phyloP scores from a whole-genome alignment of 2,888 invertebrate species.

The Ormyrus labotus region DNA sequence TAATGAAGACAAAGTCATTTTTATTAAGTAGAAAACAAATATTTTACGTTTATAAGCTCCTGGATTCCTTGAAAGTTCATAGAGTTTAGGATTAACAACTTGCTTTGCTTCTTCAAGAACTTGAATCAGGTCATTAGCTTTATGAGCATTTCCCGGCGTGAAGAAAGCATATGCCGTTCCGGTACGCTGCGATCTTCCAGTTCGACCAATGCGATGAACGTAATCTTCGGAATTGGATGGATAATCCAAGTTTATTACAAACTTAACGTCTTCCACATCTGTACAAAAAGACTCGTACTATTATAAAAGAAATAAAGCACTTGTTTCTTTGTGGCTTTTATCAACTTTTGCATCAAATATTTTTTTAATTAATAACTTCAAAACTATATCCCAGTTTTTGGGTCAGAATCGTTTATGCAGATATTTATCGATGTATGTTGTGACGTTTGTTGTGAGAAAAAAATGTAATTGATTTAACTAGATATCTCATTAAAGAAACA shows the following conservation, averaged over 20 bases:
- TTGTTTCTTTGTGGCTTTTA: constrained; percentile 72
- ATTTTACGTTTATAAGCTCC: constrained; percentile 69
- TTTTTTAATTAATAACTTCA: no score
- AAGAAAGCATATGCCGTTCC: constrained; percentile 98
- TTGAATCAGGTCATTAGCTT: constrained; percentile 93
- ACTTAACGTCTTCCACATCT: constrained; percentile 99
- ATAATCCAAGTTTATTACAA: constrained; percentile 99
- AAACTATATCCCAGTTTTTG: not conserved
- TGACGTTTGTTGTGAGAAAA: no score
- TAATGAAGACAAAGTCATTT: not conserved
- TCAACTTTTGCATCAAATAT: constrained; percentile 48
- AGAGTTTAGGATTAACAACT: constrained; percentile 91
- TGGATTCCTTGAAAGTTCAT: constrained; percentile 81
- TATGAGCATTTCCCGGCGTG: constrained; percentile 92
- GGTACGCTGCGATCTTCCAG: constrained; percentile 93
- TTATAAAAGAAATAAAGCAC: constrained; percentile 59
- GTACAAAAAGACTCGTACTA: constrained; percentile 68
- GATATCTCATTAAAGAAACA: no score
- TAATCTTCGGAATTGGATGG: constrained; percentile 98
- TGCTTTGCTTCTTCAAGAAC: constrained; percentile 96
- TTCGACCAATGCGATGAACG: constrained; percentile 97
- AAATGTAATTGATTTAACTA: no score
- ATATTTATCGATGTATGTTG: no score
- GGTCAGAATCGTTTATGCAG: no score
- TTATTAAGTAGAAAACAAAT: not conserved